Base-by-base conservation (phyloP, 1,140 invertebrate genomes). In the Samia ricini region DNA sequence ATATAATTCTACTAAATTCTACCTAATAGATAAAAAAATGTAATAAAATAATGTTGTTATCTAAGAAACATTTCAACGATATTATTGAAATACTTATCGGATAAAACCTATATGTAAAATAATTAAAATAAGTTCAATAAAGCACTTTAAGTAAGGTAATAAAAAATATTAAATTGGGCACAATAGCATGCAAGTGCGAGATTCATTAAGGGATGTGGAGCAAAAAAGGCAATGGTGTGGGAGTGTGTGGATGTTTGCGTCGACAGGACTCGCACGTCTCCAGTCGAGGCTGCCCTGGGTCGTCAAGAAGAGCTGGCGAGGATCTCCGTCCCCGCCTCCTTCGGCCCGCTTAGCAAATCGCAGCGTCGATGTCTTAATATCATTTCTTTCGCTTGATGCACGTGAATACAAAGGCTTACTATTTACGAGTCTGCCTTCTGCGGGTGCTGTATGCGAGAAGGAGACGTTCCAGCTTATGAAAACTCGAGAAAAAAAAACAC, bases 361-460 rank as follows among this genome's bases (percentile, higher is more conserved):
- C 86, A 92, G 91, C 92, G 87, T 91, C 91, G 91, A 91, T 92
- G 89, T 92, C 89, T 75, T 71, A 84, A 61, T 77, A 88, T 87
- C 83, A 81, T 67, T 85, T 87, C 74, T 72, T 76, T 83, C 74
- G 81, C 83, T 79, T 85, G 71, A 85, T 85, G 83, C 81, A 80
- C 72, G 82, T 88, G 85, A 83, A 75, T 76, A 86, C 78, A 82
- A 81, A 88, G 83, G 85, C 85, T 86, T 87, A 85, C 79, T 84
- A 86, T 83, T 84, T 83, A 83, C 80, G 80, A 83, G 89, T 91
- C 91, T 92, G 91, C 93, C 94, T 94, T 94, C 94, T 93, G 93
- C 94, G 93, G 92, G 92, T 94, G 94, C 94, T 94, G 94, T 94
- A 94, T 92, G 90, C 91, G 93, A 94, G 94, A 94, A 95, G 94